Base-by-base conservation (phyloP, 2,888 invertebrate species). In the Carpatolechia fugitivella region DNA sequence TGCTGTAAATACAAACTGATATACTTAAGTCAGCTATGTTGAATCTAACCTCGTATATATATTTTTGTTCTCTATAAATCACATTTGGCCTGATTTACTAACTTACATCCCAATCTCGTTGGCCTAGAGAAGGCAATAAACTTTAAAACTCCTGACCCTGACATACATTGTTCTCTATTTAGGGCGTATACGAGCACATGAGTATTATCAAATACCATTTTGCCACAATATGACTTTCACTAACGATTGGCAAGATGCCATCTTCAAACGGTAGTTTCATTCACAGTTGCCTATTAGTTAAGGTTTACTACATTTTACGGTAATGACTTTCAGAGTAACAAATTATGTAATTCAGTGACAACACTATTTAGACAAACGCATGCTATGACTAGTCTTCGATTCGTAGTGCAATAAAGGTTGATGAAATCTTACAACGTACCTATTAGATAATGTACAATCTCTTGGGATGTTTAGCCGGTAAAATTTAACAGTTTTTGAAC, bases 41-140 rank as follows among this genome's bases (percentile, higher is more conserved):
- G n/a, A n/a, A n/a, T 4, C 4, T 3, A n/a, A 4, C n/a, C 11
- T n/a, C 20, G 5, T 16, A 8, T 10, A 16, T 6, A 18, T 14
- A n/a, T 16, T 8, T 16, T 16, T 16, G 0, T 29, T 14, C 13
- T 10, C 20, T 41, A 18, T 14, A 47, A 49, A 49, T 49, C n/a
- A 48, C 38, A 36, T 35, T 56, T n/a, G 56, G 53, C 53, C 56
- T 52, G 49, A 41, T 18, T 35, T 7, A 6, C 10, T 24, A 18
- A 11, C 24, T 47, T 31, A 56, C 24, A 4, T 48, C 31, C 5
- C 40, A 47, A 24, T 30, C 35, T 30, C 24, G 66, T 69, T 64
- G 73, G 62, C 76, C 77, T 77, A 75, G 71, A 80, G 68, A 74
- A 75, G 72, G 75, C 71, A 75, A 70, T 81, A 77, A 78, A 79